These are phyloP conservation scores for Odobenus rosmarus DNA, from an alignment of 2,113 vertebrate genomes.

Conservation along the genomic window DNA sequence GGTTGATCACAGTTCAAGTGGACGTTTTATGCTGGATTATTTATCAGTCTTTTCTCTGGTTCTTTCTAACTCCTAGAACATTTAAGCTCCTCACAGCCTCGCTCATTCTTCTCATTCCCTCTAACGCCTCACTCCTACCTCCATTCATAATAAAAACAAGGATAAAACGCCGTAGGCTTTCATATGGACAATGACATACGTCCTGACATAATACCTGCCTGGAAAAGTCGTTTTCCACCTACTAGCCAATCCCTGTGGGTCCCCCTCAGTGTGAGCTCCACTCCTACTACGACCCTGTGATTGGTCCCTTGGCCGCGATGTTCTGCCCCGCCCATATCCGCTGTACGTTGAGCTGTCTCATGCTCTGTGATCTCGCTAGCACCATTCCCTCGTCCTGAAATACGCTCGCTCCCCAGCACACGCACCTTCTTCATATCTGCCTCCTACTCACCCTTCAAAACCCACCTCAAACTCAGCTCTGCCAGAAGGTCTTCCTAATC, in stretches of 20 bases:
- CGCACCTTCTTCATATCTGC: background rate
- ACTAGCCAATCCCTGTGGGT: background rate
- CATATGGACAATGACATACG: background rate
- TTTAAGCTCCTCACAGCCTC: background rate
- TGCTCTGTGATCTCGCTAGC: background rate
- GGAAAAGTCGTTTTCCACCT: background rate
- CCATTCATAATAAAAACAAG: background rate
- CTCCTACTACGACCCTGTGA: no score
- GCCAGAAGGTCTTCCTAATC: background rate
- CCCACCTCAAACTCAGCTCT: background rate
- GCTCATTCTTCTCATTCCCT: background rate
- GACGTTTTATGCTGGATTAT: background rate
- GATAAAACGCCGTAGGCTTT: background rate
- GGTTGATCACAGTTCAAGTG: background rate
- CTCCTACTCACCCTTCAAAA: background rate
- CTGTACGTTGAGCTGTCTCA: rapidly evolving
- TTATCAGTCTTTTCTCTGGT: background rate
- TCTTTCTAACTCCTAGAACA: background rate
- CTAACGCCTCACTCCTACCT: background rate
- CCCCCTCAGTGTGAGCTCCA: background rate
- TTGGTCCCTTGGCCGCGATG: background rate
- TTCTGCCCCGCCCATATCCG: rapidly evolving
- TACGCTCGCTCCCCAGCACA: background rate
- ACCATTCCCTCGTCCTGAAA: background rate
- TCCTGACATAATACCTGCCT: background rate